Evolutionary conservation across 2,888 invertebrate genomes (phyloP).

Genomic region (Phoronis australis): DNA sequence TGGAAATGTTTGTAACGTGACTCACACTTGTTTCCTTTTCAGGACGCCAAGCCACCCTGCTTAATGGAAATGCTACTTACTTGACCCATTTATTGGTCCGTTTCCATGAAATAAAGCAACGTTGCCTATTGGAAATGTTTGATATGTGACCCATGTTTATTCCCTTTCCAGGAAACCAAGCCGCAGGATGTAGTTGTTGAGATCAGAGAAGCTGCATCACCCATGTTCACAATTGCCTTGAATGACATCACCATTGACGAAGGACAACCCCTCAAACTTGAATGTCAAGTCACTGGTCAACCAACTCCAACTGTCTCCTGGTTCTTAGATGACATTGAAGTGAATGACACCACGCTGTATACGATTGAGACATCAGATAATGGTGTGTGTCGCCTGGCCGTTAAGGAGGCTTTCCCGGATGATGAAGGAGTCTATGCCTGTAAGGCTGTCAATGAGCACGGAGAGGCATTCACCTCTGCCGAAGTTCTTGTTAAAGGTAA

Average conservation of each 20-base stretch:
- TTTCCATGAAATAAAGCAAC: too few relatives aligned
- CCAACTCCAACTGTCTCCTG: constrained; percentile 63
- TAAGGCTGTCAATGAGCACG: constrained; percentile 86
- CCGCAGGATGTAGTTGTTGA: constrained; percentile 25
- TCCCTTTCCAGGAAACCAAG: too few relatives aligned
- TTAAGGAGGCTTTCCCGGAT: constrained; percentile 88
- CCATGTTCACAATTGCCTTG: constrained; percentile 25
- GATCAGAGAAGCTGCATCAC: constrained; percentile 26
- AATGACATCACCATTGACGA: constrained; percentile 25
- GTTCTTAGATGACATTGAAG: constrained; percentile 70
- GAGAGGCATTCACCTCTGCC: constrained; percentile 77
- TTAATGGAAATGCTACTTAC: too few relatives aligned
- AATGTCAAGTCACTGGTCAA: constrained; percentile 34
- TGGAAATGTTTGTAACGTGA: too few relatives aligned
- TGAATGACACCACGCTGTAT: constrained; percentile 50
- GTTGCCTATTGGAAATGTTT: too few relatives aligned
- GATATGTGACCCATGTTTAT: too few relatives aligned
- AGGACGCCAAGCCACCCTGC: too few relatives aligned
- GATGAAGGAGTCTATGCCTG: constrained; percentile 96
- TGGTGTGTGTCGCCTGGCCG: constrained; percentile 72
- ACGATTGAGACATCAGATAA: constrained; percentile 26
- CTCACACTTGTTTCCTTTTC: too few relatives aligned
- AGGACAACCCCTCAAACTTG: constrained; percentile 31
- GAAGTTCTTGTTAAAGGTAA: constrained; percentile 18
- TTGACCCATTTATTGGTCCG: too few relatives aligned